Percentiles rank a stretch among this genome's conserved stretches.
These are phyloP conservation scores for Leiothrix lutea DNA, from an alignment of 2,113 vertebrate genomes.

Conservation along the genomic window DNA sequence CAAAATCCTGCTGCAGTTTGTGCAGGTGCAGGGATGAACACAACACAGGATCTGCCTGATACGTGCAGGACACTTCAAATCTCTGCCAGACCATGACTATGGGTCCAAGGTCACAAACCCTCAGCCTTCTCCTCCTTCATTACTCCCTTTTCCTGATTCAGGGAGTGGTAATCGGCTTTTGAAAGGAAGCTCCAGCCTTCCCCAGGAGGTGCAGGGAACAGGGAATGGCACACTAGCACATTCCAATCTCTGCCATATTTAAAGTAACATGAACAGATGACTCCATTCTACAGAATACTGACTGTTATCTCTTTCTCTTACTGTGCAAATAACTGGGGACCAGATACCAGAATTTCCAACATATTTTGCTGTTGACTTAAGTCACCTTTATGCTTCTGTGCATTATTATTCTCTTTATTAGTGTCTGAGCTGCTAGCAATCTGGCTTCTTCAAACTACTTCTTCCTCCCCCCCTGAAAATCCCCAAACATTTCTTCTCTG, in stretches of 20 bases:
- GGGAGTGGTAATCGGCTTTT: neutral
- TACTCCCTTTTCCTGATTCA: neutral
- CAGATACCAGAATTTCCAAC: neutral
- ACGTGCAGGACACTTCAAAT: fast-evolving
- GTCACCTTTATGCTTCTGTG: neutral
- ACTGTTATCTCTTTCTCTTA: neutral
- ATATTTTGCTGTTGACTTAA: neutral
- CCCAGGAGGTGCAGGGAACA: neutral
- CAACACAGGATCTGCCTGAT: neutral
- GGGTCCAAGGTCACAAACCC: neutral
- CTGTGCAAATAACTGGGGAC: neutral
- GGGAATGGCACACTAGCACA: neutral
- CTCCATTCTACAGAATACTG: neutral
- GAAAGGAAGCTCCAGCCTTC: neutral
- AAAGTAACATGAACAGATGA: neutral
- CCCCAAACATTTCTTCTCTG: neutral
- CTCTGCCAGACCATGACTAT: neutral
- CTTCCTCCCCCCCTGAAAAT: neutral
- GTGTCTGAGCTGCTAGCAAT: neutral
- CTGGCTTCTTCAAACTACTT: neutral
- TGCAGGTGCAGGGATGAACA: neutral
- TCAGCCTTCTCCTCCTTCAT: neutral
- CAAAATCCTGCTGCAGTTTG: neutral
- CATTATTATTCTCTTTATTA: neutral
- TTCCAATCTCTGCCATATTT: neutral